Conservation (phyloP, 2,797 vertebrate species). For the Melanotaenia parkinsoni region DNA sequence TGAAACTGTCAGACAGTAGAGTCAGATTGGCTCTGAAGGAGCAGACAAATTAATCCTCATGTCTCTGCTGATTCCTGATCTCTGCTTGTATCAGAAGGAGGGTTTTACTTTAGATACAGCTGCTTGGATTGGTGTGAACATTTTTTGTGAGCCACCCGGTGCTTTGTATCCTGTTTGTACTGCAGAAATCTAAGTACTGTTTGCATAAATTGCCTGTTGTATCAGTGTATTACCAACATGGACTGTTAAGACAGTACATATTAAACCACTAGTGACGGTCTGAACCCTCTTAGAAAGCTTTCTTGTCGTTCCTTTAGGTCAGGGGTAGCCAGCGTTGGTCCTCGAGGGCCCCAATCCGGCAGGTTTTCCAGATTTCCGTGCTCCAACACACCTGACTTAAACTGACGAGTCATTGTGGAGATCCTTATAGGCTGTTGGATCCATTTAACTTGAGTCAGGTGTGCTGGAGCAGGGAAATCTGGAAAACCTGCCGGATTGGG, state of each 20-base stretch:
- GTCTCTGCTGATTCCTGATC: background rate
- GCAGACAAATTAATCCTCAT: background rate
- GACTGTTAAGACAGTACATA: background rate
- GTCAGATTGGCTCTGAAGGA: background rate
- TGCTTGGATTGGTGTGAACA: background rate
- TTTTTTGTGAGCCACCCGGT: background rate
- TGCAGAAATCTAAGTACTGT: background rate
- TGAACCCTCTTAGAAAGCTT: background rate
- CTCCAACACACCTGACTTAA: no score
- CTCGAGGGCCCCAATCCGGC: no score
- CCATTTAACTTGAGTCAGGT: no score
- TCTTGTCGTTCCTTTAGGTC: background rate
- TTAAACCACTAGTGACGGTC: background rate
- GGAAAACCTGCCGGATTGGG: background rate
- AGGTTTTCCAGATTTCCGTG: no score
- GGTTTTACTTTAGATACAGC: background rate
- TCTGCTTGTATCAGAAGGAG: no score
- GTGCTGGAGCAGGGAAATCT: no score
- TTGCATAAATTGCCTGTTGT: background rate
- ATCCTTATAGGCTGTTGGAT: no score
- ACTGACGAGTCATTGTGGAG: no score
- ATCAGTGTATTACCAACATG: background rate
- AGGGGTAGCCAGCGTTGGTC: no score
- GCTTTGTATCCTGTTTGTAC: background rate
- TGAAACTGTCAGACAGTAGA: background rate